Percentiles rank a stretch among this genome's conserved stretches.
Evolutionary conservation across 2,113 vertebrate genomes (phyloP).

Genomic region (Sakesphorus luctuosus): DNA sequence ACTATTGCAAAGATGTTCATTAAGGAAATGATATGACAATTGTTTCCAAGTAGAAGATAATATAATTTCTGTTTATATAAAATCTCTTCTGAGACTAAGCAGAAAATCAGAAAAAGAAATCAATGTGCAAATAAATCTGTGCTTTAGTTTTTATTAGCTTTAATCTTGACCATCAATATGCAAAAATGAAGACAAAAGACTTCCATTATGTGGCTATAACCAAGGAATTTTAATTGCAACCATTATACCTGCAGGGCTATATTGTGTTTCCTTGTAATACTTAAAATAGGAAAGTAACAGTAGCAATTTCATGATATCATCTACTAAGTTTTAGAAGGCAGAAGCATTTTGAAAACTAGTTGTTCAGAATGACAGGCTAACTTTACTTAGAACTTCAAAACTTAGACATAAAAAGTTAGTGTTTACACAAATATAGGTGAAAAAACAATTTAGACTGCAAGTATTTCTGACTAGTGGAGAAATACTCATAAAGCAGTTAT

Average conservation of each 20-base stretch:
- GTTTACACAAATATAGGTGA: background rate
- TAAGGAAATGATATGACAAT: background rate
- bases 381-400: background rate
- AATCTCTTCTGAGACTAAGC: background rate
- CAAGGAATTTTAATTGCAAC: constrained; percentile 7
- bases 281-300: background rate
- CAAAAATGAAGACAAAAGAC: background rate
- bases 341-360: background rate
- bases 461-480: background rate
- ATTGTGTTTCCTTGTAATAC: background rate
- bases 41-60: background rate
- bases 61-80: background rate
- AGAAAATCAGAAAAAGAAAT: background rate
- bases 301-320: background rate
- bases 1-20: background rate
- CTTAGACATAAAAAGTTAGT: background rate
- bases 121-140: background rate
- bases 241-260: background rate
- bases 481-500: background rate
- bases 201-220: background rate
- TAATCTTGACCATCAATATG: background rate
- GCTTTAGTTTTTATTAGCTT: background rate
- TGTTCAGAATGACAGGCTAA: background rate
- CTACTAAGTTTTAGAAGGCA: background rate
- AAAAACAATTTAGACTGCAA: background rate